A percentile compares a stretch with the other conserved stretches of the same genome.
These are phyloP conservation scores for Threskiornis aethiopicus DNA, from an alignment of 2,797 vertebrate species.

Conservation along the genomic window DNA sequence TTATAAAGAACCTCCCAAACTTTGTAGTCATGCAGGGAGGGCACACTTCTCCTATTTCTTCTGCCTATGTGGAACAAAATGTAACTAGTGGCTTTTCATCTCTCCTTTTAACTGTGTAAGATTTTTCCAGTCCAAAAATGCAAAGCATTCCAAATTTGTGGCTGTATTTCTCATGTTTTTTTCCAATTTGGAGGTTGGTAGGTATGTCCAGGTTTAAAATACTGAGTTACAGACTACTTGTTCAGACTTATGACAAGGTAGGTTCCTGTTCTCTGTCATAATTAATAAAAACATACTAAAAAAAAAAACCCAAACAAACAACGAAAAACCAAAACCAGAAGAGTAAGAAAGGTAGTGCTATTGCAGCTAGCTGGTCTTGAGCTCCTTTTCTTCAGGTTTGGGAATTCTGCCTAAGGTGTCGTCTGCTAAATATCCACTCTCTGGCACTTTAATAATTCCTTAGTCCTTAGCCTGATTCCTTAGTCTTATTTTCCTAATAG, in stretches of 20 bases:
- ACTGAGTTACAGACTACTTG: background rate
- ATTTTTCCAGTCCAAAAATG: background rate
- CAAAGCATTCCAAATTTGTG: background rate
- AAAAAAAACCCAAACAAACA: background rate
- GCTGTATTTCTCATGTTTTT: background rate
- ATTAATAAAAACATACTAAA: background rate
- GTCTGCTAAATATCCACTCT: background rate
- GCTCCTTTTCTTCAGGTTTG: background rate
- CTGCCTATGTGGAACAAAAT: background rate
- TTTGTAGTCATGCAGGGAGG: background rate
- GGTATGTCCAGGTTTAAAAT: background rate
- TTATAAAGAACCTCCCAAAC: background rate
- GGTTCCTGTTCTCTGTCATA: background rate
- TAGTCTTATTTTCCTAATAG: background rate
- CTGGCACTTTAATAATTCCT: background rate
- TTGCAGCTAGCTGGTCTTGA: background rate
- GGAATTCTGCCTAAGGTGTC: background rate
- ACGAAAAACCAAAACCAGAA: background rate
- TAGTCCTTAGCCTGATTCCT: background rate
- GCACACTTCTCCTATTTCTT: background rate
- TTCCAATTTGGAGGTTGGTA: background rate
- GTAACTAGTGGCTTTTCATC: background rate
- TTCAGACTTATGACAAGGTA: background rate
- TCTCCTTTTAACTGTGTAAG: background rate
- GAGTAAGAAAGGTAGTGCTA: background rate